Base-by-base conservation (phyloP, 2,113 vertebrate species). In the Oostethus manadensis region DNA sequence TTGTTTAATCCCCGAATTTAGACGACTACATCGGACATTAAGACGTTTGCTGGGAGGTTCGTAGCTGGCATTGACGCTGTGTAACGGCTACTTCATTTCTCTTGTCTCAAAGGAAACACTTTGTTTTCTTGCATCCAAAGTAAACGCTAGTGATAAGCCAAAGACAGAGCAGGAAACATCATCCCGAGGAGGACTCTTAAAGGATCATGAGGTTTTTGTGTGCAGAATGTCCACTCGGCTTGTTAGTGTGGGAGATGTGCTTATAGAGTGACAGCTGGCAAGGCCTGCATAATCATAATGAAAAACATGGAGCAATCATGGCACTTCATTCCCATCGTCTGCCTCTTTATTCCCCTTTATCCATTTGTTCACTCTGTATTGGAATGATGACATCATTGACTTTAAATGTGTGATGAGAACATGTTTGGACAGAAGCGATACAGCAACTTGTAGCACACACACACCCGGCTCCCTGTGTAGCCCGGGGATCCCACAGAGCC, bases 401-500 rank as follows among this genome's bases (percentile, higher is more conserved):
- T 62, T 80, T 71, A 74, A 64, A 82, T 38, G 66, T 66, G 51
- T 58, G 64, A 80, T 60, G 40, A 33, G 74, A 64, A 76, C 57
- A 58, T 75, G 67, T 78, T 80, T 76, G 80, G 67, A 76, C 33
- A 53, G 64, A 83, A 66, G 38, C 51, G 61, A 43, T 23, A 56
- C 57, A 73, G 64, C 17, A 73, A 83, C 77, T 81, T 76, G 75
- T 83, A 77, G 79, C 71, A 44, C 56, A 59, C 72, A 74, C 68
- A 59, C 45, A 81, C 78, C 84, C 83, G 65, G 68, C 78, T 87
- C 77, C 83, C 89, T 51, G 29, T 63, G 74, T 70, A 81, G 87
- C 88, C 88, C 47, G 66, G 83, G 76, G 86, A 88, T 76, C 88
- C 88, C 86, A 80, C 74, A 46, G 84, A 81, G 77, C 79, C 71